Conservation (phyloP, 2,888 invertebrate species). For the Odontocerum albicorne region DNA sequence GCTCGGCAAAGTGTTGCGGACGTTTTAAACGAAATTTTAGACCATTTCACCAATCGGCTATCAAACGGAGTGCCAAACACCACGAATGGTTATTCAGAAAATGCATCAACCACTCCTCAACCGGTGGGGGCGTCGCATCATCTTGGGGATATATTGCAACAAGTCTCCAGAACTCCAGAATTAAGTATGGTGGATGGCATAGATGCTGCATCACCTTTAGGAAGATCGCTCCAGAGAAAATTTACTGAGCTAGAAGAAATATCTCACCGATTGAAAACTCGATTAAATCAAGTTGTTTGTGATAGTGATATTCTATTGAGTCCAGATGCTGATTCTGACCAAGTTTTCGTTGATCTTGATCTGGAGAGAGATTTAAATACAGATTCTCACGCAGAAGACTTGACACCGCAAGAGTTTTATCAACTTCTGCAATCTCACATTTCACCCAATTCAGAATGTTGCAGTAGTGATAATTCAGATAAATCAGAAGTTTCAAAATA, state of each 20-base stretch:
- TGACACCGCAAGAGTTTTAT: conserved; percentile 55
- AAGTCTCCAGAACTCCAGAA: conserved; percentile 13
- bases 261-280: conserved; percentile 54
- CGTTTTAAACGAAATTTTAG: conserved; percentile 30
- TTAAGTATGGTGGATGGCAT: conserved; percentile 48
- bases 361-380: conserved; percentile 57
- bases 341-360: conserved; percentile 53
- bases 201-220: conserved; percentile 55
- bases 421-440: conserved; percentile 54
- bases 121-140: conserved; percentile 2
- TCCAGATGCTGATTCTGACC: conserved; percentile 45
- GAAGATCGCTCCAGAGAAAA: conserved; percentile 55
- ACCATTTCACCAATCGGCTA: conserved; percentile 27
- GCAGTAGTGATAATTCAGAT: conserved; percentile 24
- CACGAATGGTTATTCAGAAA: conserved; percentile 16
- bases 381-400: conserved; percentile 53
- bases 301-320: conserved; percentile 56
- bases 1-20: conserved; percentile 27
- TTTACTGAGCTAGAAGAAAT: conserved; percentile 57
- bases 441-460: conserved; percentile 4
- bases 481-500: conserved; percentile 32
- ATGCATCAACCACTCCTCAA: conserved; percentile 1
- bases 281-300: conserved; percentile 55
- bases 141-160: conserved; percentile 23
- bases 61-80: conserved; percentile 12